Evolutionary conservation across 2,888 invertebrate genomes (phyloP), one percentile per base, ranked within the genome.

Genomic region (Macrophya alboannulata): DNA sequence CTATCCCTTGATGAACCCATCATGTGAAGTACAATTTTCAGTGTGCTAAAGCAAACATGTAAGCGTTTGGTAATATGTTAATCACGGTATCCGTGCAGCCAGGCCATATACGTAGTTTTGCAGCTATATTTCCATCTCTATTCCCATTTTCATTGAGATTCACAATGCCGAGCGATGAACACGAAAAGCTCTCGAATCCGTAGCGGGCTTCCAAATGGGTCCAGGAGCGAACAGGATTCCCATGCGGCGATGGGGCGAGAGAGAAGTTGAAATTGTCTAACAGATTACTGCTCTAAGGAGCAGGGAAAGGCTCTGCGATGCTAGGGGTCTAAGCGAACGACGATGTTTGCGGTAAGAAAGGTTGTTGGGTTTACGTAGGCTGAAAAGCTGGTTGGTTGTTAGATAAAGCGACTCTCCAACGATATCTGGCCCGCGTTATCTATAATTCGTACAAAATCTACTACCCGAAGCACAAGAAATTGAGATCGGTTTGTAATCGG

Each of bases 231-330:
- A 21, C 40, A 65, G 62, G 62, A 62, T 81, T 81, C 62, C 77
- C 55, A 25, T 17, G 55, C 55, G 77, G 55, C 51, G 51, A 17
- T 51, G 59, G 21, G 81, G 43, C 45, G 40, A 43, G n/a, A 65
- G 81, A 25, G 62, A 40, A 81, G 62, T 81, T 65, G 62, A 65
- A 81, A 81, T 81, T 81, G 81, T 81, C 81, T 81, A 81, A 81
- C 59, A 51, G 81, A 81, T 81, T 81, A 81, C 62, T 59, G n/a
- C 81, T 81, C 81, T 65, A 65, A 59, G 77, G 77, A 77, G 81
- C 40, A 43, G 62, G 81, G 37, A 40, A 43, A 81, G 81, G 81
- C 81, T 81, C 62, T 40, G 43, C 21, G 81, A 62, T 65, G 59
- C 43, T n/a, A 62, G 62, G 62, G 81, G 77, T 55, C 77, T 77